These are phyloP conservation scores for Muraenolepis orangiensis DNA, from an alignment of 2,797 vertebrate genomes.

Conservation along the genomic window DNA sequence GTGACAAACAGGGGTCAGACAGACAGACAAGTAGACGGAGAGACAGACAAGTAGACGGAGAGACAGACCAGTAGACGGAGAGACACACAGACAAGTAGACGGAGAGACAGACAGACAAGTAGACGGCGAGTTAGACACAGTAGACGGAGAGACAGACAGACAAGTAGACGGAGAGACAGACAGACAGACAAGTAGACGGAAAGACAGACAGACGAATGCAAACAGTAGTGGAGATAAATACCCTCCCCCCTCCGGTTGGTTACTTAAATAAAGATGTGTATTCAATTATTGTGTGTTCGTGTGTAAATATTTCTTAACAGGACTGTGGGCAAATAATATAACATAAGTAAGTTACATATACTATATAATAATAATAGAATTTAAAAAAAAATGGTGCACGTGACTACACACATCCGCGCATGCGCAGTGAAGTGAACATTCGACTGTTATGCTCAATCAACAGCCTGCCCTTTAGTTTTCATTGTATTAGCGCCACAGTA, in stretches of 20 bases:
- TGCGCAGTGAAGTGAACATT: no score
- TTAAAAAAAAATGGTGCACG: accelerated
- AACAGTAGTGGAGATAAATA: no score
- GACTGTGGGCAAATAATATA: neutral
- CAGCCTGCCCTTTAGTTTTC: no score
- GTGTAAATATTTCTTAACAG: neutral
- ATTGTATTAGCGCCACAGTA: no score
- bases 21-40: neutral
- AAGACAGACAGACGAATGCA: neutral
- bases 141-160: neutral
- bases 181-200: neutral
- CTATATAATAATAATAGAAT: neutral
- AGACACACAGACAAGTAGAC: neutral
- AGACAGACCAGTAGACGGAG: no score
- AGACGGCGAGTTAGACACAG: no score
- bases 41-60: neutral
- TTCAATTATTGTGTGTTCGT: neutral
- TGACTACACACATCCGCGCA: no score
- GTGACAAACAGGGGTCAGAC: neutral
- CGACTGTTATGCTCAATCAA: no score
- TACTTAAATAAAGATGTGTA: no score
- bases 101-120: neutral
- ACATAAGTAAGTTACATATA: neutral
- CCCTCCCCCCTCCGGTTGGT: no score
- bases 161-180: no score